These are phyloP conservation scores for Corydoras sp. DNA, from an alignment of 2,113 vertebrate species.

Conservation along the genomic window DNA sequence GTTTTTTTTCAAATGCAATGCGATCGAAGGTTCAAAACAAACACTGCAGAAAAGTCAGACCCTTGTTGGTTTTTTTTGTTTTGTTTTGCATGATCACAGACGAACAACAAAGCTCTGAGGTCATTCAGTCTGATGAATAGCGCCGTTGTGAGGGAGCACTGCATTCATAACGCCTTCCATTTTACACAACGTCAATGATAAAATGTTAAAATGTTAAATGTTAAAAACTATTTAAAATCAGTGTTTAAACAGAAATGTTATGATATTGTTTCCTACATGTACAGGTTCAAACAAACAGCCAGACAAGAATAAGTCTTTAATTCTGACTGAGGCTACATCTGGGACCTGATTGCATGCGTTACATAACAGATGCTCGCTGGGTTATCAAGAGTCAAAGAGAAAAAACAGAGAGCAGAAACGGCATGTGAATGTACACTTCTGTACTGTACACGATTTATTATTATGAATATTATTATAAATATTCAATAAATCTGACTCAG, in stretches of 20 bases:
- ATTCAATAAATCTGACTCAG: too few relatives aligned
- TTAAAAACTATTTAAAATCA: too few relatives aligned
- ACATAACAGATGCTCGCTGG: conserved; percentile 60
- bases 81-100: background rate
- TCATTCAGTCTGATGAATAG: background rate
- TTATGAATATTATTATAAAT: too few relatives aligned
- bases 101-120: background rate
- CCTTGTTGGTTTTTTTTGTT: background rate
- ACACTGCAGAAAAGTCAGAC: background rate
- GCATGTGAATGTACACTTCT: background rate
- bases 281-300: background rate
- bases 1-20: background rate
- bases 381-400: conserved; percentile 13
- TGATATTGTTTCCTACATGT: background rate
- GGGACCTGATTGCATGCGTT: conserved; percentile 54
- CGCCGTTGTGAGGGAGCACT: too few relatives aligned
- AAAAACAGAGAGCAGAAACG: background rate
- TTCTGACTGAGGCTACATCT: conserved; percentile 2
- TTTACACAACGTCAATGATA: background rate
- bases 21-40: background rate
- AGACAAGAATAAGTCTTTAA: background rate
- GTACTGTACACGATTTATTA: background rate
- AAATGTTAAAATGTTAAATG: background rate
- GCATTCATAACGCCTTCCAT: background rate
- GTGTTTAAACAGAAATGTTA: too few relatives aligned